Evolutionary conservation across 2,888 invertebrate species (phyloP).

Genomic region (Antitype chi): DNA sequence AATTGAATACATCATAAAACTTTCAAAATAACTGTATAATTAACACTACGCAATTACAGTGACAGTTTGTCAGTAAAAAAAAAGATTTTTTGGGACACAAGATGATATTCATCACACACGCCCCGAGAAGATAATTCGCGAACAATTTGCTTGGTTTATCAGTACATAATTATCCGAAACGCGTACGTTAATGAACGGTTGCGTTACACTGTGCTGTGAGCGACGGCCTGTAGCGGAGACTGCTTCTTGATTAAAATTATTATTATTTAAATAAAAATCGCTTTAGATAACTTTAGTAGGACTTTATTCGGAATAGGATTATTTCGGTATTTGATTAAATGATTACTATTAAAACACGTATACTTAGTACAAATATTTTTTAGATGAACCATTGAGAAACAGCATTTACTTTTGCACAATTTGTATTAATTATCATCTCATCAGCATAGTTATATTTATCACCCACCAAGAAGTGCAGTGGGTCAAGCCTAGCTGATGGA

Average conservation of each 20-base stretch:
- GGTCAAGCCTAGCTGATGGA: slow-evolving; percentile 2
- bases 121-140: slow-evolving; percentile 83
- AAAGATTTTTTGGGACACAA: slow-evolving; percentile 77
- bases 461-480: background rate
- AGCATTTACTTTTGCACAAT: background rate
- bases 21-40: slow-evolving; percentile 76
- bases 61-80: slow-evolving; percentile 76
- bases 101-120: slow-evolving; percentile 84
- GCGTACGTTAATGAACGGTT: slow-evolving; percentile 87
- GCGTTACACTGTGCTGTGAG: slow-evolving; percentile 75
- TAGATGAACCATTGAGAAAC: background rate
- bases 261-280: no score
- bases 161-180: slow-evolving; percentile 89
- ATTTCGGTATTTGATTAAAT: no score
- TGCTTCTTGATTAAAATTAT: background rate
- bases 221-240: slow-evolving; percentile 65
- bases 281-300: background rate
- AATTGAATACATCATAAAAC: slow-evolving; percentile 77
- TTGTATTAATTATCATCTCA: background rate
- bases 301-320: no score
- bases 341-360: background rate
- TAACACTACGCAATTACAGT: slow-evolving; percentile 76
- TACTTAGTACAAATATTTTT: slow-evolving; percentile 1
- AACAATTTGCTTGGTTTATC: slow-evolving; percentile 90
- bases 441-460: background rate